Percentiles rank a stretch among this genome's conserved stretches.
These are phyloP conservation scores for Gymnogyps californianus DNA, from an alignment of 2,113 vertebrate species.

Conservation along the genomic window DNA sequence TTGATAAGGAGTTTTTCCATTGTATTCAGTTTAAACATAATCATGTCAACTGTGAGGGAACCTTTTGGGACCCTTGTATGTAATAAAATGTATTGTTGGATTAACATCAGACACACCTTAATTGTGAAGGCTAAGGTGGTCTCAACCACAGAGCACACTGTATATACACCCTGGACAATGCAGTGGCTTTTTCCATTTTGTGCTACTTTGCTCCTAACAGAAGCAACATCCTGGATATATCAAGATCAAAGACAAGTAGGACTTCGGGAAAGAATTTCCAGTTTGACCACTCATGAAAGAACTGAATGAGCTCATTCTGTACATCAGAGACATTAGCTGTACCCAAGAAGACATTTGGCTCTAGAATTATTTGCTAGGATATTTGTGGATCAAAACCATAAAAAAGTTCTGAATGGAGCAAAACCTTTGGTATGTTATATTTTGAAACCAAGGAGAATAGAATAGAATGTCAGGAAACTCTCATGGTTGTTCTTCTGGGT, in stretches of 20 bases:
- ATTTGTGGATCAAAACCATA: conserved; percentile 8
- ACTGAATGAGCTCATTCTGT: conserved; percentile 1
- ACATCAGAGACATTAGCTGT: not conserved
- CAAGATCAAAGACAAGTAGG: not conserved
- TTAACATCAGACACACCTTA: not conserved
- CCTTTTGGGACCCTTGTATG: not conserved
- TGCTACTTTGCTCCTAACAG: not conserved
- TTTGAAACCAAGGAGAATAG: not conserved
- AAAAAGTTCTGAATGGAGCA: not conserved
- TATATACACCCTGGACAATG: not conserved
- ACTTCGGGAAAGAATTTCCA: conserved; percentile 17
- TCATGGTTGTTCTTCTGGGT: conserved; percentile 11
- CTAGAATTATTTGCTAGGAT: conserved; percentile 9
- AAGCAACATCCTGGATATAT: not conserved
- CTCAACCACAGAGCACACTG: not conserved
- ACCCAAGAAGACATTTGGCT: not conserved
- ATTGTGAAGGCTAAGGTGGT: not conserved
- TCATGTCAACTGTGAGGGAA: not conserved
- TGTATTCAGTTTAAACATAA: not conserved
- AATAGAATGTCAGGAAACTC: not conserved
- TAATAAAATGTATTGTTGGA: not conserved
- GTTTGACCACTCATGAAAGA: not conserved
- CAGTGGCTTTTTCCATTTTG: not conserved
- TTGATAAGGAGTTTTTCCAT: not conserved
- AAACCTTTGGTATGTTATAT: not conserved